Base-by-base conservation (phyloP, 2,888 invertebrate species). In the Brachyptera putata region DNA sequence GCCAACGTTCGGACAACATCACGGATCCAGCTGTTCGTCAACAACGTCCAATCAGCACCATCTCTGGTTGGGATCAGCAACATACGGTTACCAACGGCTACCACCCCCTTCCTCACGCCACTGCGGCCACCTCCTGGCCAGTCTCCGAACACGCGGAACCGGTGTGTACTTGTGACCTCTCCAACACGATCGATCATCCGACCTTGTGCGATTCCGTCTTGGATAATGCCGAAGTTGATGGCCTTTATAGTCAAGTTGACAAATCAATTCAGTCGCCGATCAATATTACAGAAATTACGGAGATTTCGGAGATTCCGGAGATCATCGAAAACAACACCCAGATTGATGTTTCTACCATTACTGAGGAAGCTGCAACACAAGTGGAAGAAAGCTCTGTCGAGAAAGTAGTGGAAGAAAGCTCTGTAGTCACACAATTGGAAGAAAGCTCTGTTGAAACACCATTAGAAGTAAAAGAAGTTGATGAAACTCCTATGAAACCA, bases 21-120 rank as follows among this genome's bases (percentile, higher is more conserved):
- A 93, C 95, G 0, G 96, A 96, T 77, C 95, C 95, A 0, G 87
- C 91, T n/a, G 82, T 95, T 66, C 79, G 95, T 16, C 92, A 92
- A 72, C 92, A 94, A 69, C 84, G 92, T 46, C 96, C 96, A 16
- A 95, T 96, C 67, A 95, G 94, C 73, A 97, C 96, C 49, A 96
- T 96, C 70, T 95, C 95, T 0, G 96, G 96, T 58, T 92, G 92
- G 91, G 92, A 93, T 73, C 84, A 89, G 72, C 63, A 73, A 60
- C 61, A 70, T 69, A 66, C 71, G 72, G 9, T 63, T 68, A 5
- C 69, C 69, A 30, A 74, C 73, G 74, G 68, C 62, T 60, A 72
- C 71, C 67, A 66, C 63, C 16, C 73, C 70, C 57, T 73, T 34
- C 67, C 71, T 50, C 70, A 70, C 36, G 18, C 36, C 5, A 50